Evolutionary conservation across 2,888 invertebrate species (phyloP).

Genomic region (Caenorhabditis sp.): DNA sequence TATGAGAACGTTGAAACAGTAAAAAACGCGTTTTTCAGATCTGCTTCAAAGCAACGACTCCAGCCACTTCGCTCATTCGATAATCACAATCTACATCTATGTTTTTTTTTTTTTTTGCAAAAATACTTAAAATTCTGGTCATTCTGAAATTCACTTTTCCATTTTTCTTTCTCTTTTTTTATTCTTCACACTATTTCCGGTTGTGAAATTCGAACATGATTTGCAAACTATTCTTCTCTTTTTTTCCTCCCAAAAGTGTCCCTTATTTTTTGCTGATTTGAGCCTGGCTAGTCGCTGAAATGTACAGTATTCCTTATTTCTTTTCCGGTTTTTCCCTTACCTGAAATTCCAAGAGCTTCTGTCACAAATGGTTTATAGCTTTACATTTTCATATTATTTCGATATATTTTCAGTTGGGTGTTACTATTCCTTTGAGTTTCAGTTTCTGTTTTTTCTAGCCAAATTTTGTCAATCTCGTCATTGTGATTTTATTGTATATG

Average conservation of each 20-base stretch:
- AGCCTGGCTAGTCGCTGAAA: neutral
- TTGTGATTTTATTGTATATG: neutral
- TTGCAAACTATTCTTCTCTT: neutral
- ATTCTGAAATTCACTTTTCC: neutral
- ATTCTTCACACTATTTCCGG: neutral
- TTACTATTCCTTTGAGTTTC: neutral
- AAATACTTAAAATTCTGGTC: neutral
- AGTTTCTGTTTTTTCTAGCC: neutral
- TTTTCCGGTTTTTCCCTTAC: neutral
- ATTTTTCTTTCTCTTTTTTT: neutral
- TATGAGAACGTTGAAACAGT: neutral
- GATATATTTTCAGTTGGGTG: neutral
- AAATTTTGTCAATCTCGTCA: neutral
- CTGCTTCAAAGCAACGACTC: slow-evolving; percentile 7
- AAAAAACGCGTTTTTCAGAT: neutral
- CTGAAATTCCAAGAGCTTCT: slow-evolving; percentile 1
- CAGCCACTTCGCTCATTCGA: slow-evolving; percentile 3
- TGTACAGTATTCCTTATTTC: neutral
- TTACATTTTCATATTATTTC: neutral
- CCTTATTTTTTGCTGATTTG: neutral
- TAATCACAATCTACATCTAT: neutral
- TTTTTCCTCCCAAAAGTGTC: neutral
- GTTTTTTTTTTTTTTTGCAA: neutral
- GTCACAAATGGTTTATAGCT: neutral
- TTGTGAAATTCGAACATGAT: neutral